Base-by-base conservation (phyloP, 1,140 invertebrate genomes). In the Drosophila navojoa region DNA sequence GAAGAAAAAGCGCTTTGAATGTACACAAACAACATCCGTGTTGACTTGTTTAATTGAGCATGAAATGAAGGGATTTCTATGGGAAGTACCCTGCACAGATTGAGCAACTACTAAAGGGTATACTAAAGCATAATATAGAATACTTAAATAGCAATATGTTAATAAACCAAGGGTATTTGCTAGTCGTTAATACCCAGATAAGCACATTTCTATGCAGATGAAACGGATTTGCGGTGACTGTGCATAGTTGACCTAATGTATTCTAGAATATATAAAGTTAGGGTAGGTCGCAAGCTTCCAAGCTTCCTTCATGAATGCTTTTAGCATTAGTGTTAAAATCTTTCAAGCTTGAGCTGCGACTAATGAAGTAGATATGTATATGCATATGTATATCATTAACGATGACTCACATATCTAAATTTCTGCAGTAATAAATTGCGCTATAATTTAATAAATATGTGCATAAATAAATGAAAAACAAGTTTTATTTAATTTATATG, bases 41-140 rank as follows among this genome's bases (percentile, higher is more conserved):
- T 73, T 73, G 71, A 73, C 71, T 73, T 68, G 71, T 68, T 68
- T 73, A 73, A 73, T 68, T 73, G 62, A 68, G 63, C 64, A 61
- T 68, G 55, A 60, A 71, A 71, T 47, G 54, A 71, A 71, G 47
- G 70, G 62, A 67, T 54, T 59, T 59, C 25, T 58, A 10, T 25
- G 7, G 27, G 13, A 29, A 5, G 5, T 42, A 42, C 52, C 52
- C 52, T 35, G 50, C 16, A 35, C 32, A 9, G 3, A 6, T 15
- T 2, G 7, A 13, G 5, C 6, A 4, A 1, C 50, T 1, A 27
- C 27, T 10, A 15, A 11, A 1, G 50, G 13, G 27, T 32, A 32
- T 52, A 15, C 4, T 15, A 32, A 11, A 54, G 2, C 15, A 42
- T 42, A 22, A 10, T 11, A 9, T 9, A 29, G 4, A 19, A 10